These are phyloP conservation scores for Sycophila sp. DNA, from an alignment of 1,140 invertebrate species.

Conservation along the genomic window DNA sequence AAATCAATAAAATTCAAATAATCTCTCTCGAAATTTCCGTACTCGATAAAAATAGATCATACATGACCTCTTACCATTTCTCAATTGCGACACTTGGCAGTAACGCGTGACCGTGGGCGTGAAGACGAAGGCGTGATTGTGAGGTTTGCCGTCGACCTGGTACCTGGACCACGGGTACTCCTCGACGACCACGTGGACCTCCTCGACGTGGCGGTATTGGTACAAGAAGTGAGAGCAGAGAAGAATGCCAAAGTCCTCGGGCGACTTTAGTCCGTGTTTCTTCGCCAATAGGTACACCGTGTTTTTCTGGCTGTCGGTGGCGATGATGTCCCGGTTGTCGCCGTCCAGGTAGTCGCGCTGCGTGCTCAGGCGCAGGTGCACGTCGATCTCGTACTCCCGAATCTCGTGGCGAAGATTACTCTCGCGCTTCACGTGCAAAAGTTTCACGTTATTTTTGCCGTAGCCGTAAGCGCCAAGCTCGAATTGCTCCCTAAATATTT, in stretches of 20 bases:
- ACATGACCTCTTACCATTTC: conserved; percentile 71
- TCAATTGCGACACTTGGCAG: conserved; percentile 71
- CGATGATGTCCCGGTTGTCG: conserved; percentile 79
- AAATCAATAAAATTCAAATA: not conserved
- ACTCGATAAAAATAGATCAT: too few relatives aligned
- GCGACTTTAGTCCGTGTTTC: conserved; percentile 77
- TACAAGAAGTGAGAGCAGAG: conserved; percentile 78
- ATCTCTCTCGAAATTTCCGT: not conserved
- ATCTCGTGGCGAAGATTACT: conserved; percentile 72
- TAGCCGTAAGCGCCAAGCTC: conserved; percentile 75
- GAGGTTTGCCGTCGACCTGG: conserved; percentile 66
- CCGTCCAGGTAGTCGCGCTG: conserved; percentile 73
- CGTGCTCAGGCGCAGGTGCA: conserved; percentile 74
- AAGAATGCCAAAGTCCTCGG: conserved; percentile 78
- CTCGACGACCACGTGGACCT: conserved; percentile 74
- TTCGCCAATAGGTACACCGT: conserved; percentile 83
- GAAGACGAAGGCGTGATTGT: conserved; percentile 81
- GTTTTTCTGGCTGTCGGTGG: conserved; percentile 85
- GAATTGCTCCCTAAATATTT: conserved; percentile 65
- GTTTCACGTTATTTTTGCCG: conserved; percentile 79
- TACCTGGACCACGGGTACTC: conserved; percentile 80
- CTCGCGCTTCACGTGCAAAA: conserved; percentile 75
- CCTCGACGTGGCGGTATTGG: conserved; percentile 76
- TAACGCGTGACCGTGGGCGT: conserved; percentile 72
- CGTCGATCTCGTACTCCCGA: conserved; percentile 78